Conservation (phyloP, 1,140 invertebrate species). For the Lordiphosa mommai region DNA sequence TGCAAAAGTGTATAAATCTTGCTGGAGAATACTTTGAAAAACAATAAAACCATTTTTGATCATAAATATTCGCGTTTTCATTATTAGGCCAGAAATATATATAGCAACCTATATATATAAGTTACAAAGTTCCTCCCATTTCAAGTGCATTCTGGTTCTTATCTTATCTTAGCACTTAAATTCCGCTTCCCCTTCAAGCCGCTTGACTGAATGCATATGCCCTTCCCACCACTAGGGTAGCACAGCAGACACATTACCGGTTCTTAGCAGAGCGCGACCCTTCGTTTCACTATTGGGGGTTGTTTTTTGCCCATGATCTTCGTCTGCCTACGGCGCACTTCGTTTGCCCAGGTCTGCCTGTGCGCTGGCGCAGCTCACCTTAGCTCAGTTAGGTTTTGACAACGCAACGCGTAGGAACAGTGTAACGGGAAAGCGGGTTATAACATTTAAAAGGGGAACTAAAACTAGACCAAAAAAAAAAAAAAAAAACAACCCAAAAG, state of each 20-base stretch:
- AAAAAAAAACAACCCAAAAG: conserved; percentile 22
- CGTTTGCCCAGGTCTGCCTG: conserved; percentile 26
- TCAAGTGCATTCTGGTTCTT: no score
- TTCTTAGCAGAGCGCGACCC: background rate
- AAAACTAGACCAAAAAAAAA: conserved; percentile 9
- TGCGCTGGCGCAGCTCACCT: conserved; percentile 24
- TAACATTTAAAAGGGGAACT: conserved; percentile 9
- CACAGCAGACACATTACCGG: background rate
- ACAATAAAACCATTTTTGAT: no score
- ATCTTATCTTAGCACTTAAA: no score
- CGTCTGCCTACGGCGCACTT: background rate
- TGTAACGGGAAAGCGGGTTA: conserved; percentile 42
- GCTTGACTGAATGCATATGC: background rate
- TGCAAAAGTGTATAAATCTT: no score
- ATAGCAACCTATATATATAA: no score
- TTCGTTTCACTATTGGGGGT: conserved; percentile 28
- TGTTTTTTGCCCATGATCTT: conserved; percentile 24
- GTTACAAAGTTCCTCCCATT: no score
- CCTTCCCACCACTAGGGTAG: background rate
- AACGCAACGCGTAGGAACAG: conserved; percentile 71
- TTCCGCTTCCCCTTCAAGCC: background rate
- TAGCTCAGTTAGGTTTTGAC: conserved; percentile 75
- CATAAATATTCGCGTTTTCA: no score
- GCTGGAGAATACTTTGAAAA: no score
- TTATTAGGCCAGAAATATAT: no score